Conservation (phyloP, 2,113 vertebrate species). For the Rhabdornis inornatus region DNA sequence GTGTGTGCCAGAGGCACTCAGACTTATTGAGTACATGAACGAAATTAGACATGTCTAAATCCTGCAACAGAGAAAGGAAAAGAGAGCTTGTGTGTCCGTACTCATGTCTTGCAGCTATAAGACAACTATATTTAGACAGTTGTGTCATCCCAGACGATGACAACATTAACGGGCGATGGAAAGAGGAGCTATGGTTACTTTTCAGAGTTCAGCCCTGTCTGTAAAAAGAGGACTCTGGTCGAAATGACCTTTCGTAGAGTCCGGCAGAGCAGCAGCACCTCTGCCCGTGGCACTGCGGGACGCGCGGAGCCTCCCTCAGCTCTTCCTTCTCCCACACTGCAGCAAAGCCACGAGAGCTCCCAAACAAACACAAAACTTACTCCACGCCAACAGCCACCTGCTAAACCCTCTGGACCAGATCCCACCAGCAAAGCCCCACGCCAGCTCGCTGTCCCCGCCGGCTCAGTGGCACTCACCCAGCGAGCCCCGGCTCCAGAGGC, state of each 20-base stretch:
- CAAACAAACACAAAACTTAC: background rate
- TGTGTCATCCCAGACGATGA: conserved; percentile 64
- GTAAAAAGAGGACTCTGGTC: background rate
- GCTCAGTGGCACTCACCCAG: background rate
- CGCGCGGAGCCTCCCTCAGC: background rate
- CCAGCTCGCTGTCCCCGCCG: background rate
- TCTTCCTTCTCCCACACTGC: background rate
- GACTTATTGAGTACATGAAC: background rate
- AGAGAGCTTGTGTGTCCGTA: accelerated
- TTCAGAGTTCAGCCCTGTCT: conserved; percentile 36
- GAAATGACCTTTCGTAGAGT: background rate
- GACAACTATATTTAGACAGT: conserved; percentile 68
- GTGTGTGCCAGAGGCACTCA: background rate
- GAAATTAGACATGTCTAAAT: background rate
- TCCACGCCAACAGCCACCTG: background rate
- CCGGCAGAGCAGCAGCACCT: background rate
- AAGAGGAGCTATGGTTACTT: conserved; percentile 67
- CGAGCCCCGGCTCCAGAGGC: background rate
- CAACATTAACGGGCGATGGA: conserved; percentile 2
- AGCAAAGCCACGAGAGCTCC: background rate
- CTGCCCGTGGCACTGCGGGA: background rate
- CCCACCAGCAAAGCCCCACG: background rate
- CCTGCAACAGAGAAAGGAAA: background rate
- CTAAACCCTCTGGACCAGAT: background rate
- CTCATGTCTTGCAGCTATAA: background rate